Evolutionary conservation across 2,888 invertebrate genomes (phyloP), one percentile per base, ranked within the genome.

Genomic region (Calliopum simillimum): DNA sequence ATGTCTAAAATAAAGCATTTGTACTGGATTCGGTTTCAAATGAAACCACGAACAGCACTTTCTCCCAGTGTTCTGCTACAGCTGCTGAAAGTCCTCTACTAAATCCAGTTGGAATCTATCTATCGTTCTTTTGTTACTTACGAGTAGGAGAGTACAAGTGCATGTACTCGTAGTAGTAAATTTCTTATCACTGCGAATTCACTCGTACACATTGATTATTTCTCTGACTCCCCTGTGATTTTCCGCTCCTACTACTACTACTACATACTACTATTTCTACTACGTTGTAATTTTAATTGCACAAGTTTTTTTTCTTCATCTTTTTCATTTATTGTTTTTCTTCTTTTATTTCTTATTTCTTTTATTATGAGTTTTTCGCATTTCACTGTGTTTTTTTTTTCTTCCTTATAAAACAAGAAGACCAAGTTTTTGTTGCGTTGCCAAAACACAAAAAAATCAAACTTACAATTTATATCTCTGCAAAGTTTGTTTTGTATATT

Each of bases 131-230:
- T 8, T 33, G 33, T 8, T 33, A 33, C 33, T 33, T 33, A 33
- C 33, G 33, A 33, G 33, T 33, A 33, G 8, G 33, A 33, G 33
- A 6, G 33, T 33, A 33, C 33, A 33, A 33, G 33, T 8, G n/a
- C 43, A 33, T 59, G 58, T 59, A 56, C 56, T n/a, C n/a, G 33
- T 56, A 43, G 16, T 33, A 33, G 44, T 61, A 44, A 44, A 19
- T 58, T 67, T 47, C 67, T 67, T 67, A 67, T 67, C 67, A 51
- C 47, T 59, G 67, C 47, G 56, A 66, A 46, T 43, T 61, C 61
- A 61, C 61, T 61, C 61, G 61, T 19, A 61, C 55, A 14, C 55
- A 14, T 11, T 23, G 58, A 25, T 14, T n/a, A n/a, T n/a, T 33
- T 16, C 12, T 61, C 46, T 59, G 19, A 13, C 61, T 61, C 61